Evolutionary conservation across 2,888 invertebrate species (phyloP).

Genomic region (Pristionchus mayeri): DNA sequence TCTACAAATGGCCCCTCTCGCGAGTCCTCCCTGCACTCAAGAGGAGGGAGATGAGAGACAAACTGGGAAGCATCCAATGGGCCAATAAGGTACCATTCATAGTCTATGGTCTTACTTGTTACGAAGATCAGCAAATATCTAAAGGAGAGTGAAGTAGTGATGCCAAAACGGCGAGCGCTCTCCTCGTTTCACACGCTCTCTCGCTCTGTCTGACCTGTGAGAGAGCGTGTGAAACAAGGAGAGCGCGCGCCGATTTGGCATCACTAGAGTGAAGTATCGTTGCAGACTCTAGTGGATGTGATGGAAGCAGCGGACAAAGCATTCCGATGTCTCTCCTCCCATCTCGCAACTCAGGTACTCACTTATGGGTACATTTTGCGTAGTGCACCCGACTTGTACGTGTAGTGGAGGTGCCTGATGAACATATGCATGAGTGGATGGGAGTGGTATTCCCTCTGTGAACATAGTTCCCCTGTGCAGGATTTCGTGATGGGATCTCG

Average conservation of each 20-base stretch:
- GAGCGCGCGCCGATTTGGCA: too few species aligned
- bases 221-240: too few species aligned
- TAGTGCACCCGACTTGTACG: too few species aligned
- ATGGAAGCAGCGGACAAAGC: constrained; percentile 85
- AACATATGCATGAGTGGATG: background rate
- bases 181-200: too few species aligned
- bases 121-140: too few species aligned
- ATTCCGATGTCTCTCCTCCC: constrained; percentile 88
- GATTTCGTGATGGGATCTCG: constrained; percentile 83
- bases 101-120: background rate
- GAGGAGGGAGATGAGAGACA: constrained; percentile 81
- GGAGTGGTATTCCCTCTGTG: background rate
- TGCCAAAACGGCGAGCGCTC: too few species aligned
- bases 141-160: too few species aligned
- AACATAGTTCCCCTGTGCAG: background rate
- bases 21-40: constrained; percentile 87
- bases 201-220: too few species aligned
- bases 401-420: too few species aligned
- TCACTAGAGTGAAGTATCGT: constrained; percentile 79
- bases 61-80: constrained; percentile 88
- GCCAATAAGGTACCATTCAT: constrained; percentile 82
- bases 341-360: constrained; percentile 83
- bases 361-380: too few species aligned
- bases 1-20: constrained; percentile 86
- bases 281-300: constrained; percentile 77